Evolutionary conservation across 2,797 vertebrate genomes (phyloP).

Genomic region (Onychomys leucogaster): DNA sequence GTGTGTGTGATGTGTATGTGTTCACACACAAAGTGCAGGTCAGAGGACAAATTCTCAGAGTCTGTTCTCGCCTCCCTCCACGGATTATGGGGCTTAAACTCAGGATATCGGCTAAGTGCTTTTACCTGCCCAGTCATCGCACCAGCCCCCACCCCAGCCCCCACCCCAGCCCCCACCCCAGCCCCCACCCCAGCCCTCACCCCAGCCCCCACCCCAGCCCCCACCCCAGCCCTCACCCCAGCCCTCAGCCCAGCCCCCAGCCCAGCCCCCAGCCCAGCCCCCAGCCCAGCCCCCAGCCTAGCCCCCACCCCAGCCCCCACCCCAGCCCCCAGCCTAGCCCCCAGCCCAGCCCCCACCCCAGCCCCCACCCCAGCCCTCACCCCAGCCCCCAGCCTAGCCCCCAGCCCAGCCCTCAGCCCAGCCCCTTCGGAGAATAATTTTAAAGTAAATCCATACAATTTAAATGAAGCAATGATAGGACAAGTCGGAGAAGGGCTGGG

Average conservation of each 20-base stretch:
- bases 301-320: background rate
- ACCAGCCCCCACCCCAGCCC: no score
- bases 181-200: no score
- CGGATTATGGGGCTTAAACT: background rate
- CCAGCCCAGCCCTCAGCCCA: background rate
- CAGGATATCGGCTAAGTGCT: background rate
- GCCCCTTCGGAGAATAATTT: background rate
- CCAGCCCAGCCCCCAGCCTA: no score
- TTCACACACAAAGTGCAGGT: background rate
- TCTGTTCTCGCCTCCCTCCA: background rate
- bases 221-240: no score
- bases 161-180: no score
- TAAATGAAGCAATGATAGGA: background rate
- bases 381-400: no score
- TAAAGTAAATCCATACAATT: slow-evolving; percentile 6
- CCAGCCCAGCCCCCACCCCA: no score
- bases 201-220: no score
- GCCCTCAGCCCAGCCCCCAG: no score
- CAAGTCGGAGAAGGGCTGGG: background rate
- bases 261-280: no score
- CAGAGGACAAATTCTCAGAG: background rate
- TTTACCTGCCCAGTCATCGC: background rate
- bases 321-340: no score
- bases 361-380: no score
- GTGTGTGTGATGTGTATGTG: background rate